Base-by-base conservation (phyloP, 2,888 invertebrate species). In the Agonopterix alstromeriana region DNA sequence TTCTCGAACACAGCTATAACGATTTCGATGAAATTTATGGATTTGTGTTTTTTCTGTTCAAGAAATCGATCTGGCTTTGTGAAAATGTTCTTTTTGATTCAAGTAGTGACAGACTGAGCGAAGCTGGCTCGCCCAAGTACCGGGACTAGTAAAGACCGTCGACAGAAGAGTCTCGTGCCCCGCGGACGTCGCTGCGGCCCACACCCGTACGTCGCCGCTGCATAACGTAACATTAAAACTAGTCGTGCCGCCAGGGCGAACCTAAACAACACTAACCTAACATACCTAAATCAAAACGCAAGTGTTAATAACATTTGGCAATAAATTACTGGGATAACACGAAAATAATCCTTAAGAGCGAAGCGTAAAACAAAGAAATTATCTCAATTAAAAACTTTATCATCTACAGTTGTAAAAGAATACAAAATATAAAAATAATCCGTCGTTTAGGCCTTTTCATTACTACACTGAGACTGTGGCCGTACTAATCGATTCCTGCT, bases 271-370 rank as follows among this genome's bases (percentile, higher is more conserved):
- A 60, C 53, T 62, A 68, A 77, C 70, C 67, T 78, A 79, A 69
- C 58, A 75, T 73, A 73, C 76, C 74, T 73, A 73, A 66, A 60
- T 58, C 65, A 64, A 42, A 70, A 67, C 55, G 65, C 72, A 71
- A 73, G 75, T 83, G 82, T 82, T 84, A 82, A 82, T 84, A 85
- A 87, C 85, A 85, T 85, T 86, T 87, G 86, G 84, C 84, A 87
- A 87, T 87, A 86, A 87, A 87, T 87, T 87, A 86, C 82, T 84
- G 79, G 74, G 80, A 84, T 81, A 83, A 82, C 77, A 81, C 81
- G 71, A 83, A 78, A 80, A 77, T 77, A 77, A 76, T 77, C 69
- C 76, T 75, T 75, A 43, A n/a, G 40, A 72, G 73, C 69, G 65
- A 80, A 82, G 75, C 74, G 63, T 73, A 72, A 74, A 73, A 75